Evolutionary conservation across 2,113 vertebrate genomes (phyloP).

Genomic region (Macquaria australasica): DNA sequence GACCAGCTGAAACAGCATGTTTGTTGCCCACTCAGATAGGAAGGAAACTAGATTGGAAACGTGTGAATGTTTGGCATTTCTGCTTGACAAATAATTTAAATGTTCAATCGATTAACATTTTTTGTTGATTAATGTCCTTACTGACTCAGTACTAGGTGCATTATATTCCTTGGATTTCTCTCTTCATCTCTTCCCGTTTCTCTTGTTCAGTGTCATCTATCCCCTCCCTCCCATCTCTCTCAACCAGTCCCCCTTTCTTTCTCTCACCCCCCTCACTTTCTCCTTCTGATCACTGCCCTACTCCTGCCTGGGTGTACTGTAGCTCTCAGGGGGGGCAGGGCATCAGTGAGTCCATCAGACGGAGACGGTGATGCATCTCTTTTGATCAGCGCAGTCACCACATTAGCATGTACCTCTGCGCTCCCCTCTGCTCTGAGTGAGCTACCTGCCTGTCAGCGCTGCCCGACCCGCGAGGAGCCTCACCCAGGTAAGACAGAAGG

Average conservation of each 20-base stretch:
- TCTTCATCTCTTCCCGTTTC: not conserved
- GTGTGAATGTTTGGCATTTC: not conserved
- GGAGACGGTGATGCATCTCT: slow-evolving; percentile 48
- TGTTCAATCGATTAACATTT: not conserved
- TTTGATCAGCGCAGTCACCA: slow-evolving; percentile 70
- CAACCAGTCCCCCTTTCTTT: slow-evolving; percentile 13
- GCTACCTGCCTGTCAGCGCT: slow-evolving; percentile 65
- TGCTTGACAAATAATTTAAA: not conserved
- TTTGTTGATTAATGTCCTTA: not conserved
- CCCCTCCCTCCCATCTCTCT: slow-evolving; percentile 7
- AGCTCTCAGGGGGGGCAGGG: slow-evolving; percentile 38
- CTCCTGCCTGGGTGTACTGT: slow-evolving; percentile 38
- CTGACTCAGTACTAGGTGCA: not conserved
- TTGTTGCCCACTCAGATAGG: slow-evolving; percentile 24
- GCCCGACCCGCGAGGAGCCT: slow-evolving; percentile 31
- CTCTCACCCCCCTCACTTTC: not conserved
- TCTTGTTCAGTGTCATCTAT: slow-evolving; percentile 25
- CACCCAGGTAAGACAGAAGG: slow-evolving; percentile 69
- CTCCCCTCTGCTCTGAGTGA: slow-evolving; percentile 24
- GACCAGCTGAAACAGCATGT: slow-evolving; percentile 38
- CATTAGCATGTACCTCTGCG: slow-evolving; percentile 72
- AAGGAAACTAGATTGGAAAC: slow-evolving; percentile 5
- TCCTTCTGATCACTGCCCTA: slow-evolving; percentile 64
- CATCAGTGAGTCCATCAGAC: slow-evolving; percentile 67
- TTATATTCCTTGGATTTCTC: slow-evolving; percentile 5